Conservation (phyloP, 2,888 invertebrate species). For the Andrena chrysosceles region DNA sequence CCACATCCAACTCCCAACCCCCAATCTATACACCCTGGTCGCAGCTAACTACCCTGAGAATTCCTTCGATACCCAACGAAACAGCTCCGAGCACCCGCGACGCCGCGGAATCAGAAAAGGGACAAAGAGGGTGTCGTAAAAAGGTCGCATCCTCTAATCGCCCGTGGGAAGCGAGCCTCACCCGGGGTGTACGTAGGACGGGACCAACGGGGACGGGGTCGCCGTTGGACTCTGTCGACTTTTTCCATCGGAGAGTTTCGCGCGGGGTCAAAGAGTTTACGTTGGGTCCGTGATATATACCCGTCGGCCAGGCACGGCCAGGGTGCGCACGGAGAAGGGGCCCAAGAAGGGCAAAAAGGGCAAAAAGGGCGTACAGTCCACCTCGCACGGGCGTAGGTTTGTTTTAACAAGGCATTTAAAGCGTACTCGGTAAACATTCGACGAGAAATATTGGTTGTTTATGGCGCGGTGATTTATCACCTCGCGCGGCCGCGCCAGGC, state of each 20-base stretch:
- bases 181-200: conserved; percentile 18
- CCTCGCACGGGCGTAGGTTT: conserved; percentile 83
- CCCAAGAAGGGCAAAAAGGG: conserved; percentile 44
- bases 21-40: no score
- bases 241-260: conserved; percentile 65
- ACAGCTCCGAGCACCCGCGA: neutral
- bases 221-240: conserved; percentile 46
- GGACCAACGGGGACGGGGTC: conserved; percentile 26
- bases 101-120: neutral
- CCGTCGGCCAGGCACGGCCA: conserved; percentile 60
- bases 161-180: conserved; percentile 49
- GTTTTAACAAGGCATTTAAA: conserved; percentile 85
- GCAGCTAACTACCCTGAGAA: no score
- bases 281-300: conserved; percentile 72
- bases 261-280: conserved; percentile 74
- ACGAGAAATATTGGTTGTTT: conserved; percentile 85
- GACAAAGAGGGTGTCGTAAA: conserved; percentile 8
- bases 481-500: conserved; percentile 74
- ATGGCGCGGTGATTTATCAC: conserved; percentile 84
- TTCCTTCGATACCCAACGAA: neutral
- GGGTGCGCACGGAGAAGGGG: conserved; percentile 33
- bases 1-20: no score
- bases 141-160: conserved; percentile 38
- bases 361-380: conserved; percentile 72
- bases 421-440: conserved; percentile 85